Evolutionary conservation across 2,113 vertebrate genomes (phyloP).

Genomic region (Vireo altiloquus): DNA sequence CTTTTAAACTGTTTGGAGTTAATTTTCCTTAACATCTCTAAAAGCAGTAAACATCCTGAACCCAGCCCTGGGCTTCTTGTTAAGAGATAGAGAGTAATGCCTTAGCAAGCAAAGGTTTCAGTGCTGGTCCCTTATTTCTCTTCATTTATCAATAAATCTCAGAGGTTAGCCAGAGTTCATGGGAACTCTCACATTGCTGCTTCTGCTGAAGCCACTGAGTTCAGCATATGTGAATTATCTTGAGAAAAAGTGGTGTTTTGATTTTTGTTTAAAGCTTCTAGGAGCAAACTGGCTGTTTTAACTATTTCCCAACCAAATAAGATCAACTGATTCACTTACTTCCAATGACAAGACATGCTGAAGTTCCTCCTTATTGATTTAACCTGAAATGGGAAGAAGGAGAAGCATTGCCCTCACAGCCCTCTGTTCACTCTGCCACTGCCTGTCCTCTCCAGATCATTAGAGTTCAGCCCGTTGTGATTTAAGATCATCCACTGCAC

Average conservation of each 20-base stretch:
- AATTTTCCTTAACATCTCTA: neutral
- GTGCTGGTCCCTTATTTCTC: neutral
- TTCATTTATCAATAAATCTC: slow-evolving; percentile 44
- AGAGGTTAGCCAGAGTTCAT: slow-evolving; percentile 51
- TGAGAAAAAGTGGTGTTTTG: neutral
- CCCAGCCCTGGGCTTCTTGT: neutral
- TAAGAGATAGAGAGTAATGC: neutral
- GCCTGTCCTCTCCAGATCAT: neutral
- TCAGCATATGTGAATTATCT: neutral
- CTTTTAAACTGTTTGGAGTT: neutral
- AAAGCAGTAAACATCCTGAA: neutral
- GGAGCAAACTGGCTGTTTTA: neutral
- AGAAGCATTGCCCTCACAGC: neutral
- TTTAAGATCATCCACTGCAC: neutral
- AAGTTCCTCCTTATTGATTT: neutral
- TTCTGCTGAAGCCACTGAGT: slow-evolving; percentile 33
- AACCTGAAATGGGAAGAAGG: neutral
- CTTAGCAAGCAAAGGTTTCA: neutral
- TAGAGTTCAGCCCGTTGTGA: neutral
- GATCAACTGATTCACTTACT: neutral
- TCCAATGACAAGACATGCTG: neutral
- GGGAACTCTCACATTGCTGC: neutral
- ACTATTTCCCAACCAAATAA: neutral
- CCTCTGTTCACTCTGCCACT: neutral
- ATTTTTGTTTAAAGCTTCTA: neutral